phyloP scores from a whole-genome alignment of 2,797 vertebrate species.

The Potorous gilbertii region DNA sequence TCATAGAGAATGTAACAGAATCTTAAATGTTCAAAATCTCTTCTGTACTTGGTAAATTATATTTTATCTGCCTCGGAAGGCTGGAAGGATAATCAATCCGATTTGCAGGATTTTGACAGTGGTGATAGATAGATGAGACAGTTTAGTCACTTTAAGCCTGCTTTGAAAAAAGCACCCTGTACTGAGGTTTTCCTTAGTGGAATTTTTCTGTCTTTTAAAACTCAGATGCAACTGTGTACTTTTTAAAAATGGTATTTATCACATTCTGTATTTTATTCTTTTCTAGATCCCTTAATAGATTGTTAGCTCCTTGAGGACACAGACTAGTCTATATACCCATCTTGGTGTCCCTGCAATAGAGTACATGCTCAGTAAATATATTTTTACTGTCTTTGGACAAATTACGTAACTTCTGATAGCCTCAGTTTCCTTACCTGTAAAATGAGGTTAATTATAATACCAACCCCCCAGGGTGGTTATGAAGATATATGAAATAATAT shows the following conservation, averaged over 20 bases:
- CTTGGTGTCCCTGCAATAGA: not conserved
- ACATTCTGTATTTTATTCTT: not conserved
- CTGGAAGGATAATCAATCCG: not conserved
- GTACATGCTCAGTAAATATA: not conserved
- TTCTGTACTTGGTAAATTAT: not conserved
- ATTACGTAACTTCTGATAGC: not conserved
- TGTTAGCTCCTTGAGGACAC: not conserved
- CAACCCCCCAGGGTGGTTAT: not conserved
- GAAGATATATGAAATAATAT: not conserved
- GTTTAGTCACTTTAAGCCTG: conserved; percentile 12
- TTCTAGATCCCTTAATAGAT: not conserved
- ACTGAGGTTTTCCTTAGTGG: conserved; percentile 5
- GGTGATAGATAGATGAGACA: not conserved
- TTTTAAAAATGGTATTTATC: not conserved
- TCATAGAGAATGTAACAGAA: conserved; percentile 34
- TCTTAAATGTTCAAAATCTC: not conserved
- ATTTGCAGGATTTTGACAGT: not conserved
- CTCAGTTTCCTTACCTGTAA: not conserved
- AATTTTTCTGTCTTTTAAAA: not conserved
- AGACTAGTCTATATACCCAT: not conserved
- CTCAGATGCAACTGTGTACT: not conserved
- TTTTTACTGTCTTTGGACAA: not conserved
- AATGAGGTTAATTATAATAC: not conserved
- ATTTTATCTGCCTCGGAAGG: not conserved
- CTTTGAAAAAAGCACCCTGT: not conserved